Base-by-base conservation (phyloP, 2,113 vertebrate genomes). In the Hemicordylus capensis region DNA sequence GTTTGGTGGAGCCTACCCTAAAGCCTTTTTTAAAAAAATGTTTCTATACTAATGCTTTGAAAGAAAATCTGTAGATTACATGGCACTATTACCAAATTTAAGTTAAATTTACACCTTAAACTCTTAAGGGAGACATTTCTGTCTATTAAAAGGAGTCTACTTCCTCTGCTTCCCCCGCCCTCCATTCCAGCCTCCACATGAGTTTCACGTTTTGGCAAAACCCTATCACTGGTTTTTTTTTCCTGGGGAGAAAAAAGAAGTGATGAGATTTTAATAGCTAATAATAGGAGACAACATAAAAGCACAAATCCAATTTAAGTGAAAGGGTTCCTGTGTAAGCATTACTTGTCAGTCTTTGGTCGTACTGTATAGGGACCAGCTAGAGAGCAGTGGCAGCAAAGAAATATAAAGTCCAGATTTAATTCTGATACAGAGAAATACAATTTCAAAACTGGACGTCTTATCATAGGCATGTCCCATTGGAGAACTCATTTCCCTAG, bases 401-500 rank as follows among this genome's bases (percentile, higher is more conserved):
- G 97, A 98, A 98, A 98, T 98, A 98, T 98, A 99, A 99, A 98
- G 98, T 98, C 97, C 98, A 99, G 98, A 99, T 99, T 99, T 99
- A 99, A 99, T 99, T 99, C 98, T 95, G 98, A 99, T 99, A 99
- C 96, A 96, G 97, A 98, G 98, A 99, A 99, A 99, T 99, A 99
- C 98, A 99, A 99, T 99, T 99, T 98, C 98, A 98, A 98, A 98
- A 98, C 98, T 94, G 97, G 98, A 98, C 96, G 97, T 97, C 98
- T 99, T 99, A 99, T 99, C 98, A 95, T 97, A 95, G 96, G 97
- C 97, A 95, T 98, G 98, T 98, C 98, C 98, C 97, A 98, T 97
- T 97, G 97, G 98, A 96, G 98, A 97, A 97, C 98, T 99, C 98
- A 99, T 99, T 99, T 99, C 98, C 98, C 98, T 99, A 99, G 98